Evolutionary conservation across 2,888 invertebrate genomes (phyloP).

Genomic region (Carcina quercana): DNA sequence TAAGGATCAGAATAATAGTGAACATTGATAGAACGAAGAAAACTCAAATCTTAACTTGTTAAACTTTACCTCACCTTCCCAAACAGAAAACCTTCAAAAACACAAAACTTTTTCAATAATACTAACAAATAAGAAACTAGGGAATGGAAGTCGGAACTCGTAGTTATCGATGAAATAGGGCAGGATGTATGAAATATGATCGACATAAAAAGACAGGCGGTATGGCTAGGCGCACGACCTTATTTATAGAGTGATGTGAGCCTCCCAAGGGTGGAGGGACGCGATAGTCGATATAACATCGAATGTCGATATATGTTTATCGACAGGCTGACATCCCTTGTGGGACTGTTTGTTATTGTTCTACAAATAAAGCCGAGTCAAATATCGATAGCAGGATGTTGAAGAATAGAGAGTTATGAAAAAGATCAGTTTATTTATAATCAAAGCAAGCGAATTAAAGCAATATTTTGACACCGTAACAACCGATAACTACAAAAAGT

Average conservation of each 20-base stretch:
- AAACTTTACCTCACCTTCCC: too few relatives aligned
- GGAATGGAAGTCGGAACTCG: background rate
- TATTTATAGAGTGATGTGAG: conserved; percentile 22
- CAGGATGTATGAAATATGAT: conserved; percentile 26
- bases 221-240: conserved; percentile 19
- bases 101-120: conserved; percentile 3
- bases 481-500: too few relatives aligned
- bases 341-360: too few relatives aligned
- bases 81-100: conserved; percentile 2
- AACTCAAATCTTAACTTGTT: too few relatives aligned
- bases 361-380: too few relatives aligned
- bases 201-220: conserved; percentile 12
- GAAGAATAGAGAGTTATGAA: too few relatives aligned
- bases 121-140: conserved; percentile 2
- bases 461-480: too few relatives aligned
- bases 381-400: too few relatives aligned
- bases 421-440: too few relatives aligned
- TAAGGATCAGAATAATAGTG: too few relatives aligned
- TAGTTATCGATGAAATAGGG: conserved; percentile 24
- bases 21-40: too few relatives aligned
- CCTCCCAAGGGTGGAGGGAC: conserved; percentile 6
- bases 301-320: conserved; percentile 12
- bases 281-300: background rate
- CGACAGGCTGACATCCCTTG: conserved; percentile 7
- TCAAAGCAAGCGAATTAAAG: too few relatives aligned